phyloP scores from a whole-genome alignment of 2,113 vertebrate genomes.

The Phrynosoma platyrhinos region DNA sequence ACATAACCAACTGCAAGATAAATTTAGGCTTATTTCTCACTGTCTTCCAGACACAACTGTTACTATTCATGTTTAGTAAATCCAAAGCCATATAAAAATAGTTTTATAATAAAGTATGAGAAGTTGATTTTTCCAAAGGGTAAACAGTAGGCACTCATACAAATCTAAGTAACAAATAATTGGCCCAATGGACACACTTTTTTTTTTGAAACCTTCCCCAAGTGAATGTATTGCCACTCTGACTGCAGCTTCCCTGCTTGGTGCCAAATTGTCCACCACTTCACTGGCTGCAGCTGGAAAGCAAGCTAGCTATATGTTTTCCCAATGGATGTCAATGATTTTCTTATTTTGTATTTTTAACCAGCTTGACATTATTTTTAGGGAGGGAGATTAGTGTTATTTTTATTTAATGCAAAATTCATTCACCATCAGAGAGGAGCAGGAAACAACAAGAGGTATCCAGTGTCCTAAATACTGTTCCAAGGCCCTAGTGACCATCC shows the following conservation, averaged over 20 bases:
- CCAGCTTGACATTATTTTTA: constrained; percentile 39
- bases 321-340: constrained; percentile 27
- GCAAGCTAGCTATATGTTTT: constrained; percentile 34
- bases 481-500: constrained; percentile 57
- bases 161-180: constrained; percentile 54
- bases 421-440: constrained; percentile 64
- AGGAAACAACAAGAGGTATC: constrained; percentile 61
- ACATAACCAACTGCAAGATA: neutral
- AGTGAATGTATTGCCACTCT: constrained; percentile 41
- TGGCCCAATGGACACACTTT: neutral
- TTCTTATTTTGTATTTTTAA: constrained; percentile 52
- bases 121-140: constrained; percentile 49
- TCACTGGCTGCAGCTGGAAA: constrained; percentile 47
- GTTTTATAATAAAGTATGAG: constrained; percentile 38
- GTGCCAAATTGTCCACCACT: constrained; percentile 44
- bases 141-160: constrained; percentile 31
- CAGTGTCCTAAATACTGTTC: constrained; percentile 63
- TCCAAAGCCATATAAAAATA: constrained; percentile 27
- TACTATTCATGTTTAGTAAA: constrained; percentile 43
- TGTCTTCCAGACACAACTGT: neutral
- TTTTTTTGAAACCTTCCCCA: constrained; percentile 51
- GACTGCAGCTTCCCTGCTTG: constrained; percentile 51
- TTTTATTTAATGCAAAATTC: constrained; percentile 64
- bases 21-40: constrained; percentile 20
- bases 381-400: constrained; percentile 11